phyloP scores from a whole-genome alignment of 2,888 invertebrate genomes.

The Parnassius glacialis region DNA sequence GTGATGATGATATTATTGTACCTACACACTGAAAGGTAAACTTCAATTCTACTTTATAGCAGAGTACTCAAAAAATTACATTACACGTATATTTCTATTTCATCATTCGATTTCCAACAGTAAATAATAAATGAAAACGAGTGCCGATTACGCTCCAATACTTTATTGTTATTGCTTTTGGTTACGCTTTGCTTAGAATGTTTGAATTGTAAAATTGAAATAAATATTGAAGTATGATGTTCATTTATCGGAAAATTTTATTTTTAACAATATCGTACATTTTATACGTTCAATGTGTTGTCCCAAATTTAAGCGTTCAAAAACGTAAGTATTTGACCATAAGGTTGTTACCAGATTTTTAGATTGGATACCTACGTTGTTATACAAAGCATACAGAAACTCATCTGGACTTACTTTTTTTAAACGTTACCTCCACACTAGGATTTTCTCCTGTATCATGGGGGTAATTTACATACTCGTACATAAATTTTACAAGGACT shows the following conservation, averaged over 20 bases:
- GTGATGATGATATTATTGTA: no score
- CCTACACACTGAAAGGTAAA: no score
- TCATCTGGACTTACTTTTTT: no score
- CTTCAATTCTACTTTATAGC: no score
- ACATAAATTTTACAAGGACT: no score
- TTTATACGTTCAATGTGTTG: slow-evolving; percentile 42
- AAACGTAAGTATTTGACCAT: slow-evolving; percentile 45
- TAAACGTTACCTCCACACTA: no score
- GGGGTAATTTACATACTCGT: no score
- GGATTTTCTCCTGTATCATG: no score
- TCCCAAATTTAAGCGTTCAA: slow-evolving; percentile 53
- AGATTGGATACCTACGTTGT: no score
- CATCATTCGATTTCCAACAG: slow-evolving; percentile 14
- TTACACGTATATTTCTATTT: slow-evolving; percentile 3
- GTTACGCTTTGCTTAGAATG: slow-evolving; percentile 12
- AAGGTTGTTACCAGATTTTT: no score
- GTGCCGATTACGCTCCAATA: slow-evolving; percentile 14
- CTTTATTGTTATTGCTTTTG: slow-evolving; percentile 18
- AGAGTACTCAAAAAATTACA: no score
- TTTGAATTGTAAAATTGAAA: slow-evolving; percentile 12
- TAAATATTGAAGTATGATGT: slow-evolving; percentile 10
- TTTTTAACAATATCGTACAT: slow-evolving; percentile 7
- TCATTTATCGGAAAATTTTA: slow-evolving; percentile 12
- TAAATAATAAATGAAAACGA: slow-evolving; percentile 14
- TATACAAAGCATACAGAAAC: no score